These are phyloP conservation scores for Allophyes oxyacanthae DNA, from an alignment of 2,888 invertebrate species.

Conservation along the genomic window DNA sequence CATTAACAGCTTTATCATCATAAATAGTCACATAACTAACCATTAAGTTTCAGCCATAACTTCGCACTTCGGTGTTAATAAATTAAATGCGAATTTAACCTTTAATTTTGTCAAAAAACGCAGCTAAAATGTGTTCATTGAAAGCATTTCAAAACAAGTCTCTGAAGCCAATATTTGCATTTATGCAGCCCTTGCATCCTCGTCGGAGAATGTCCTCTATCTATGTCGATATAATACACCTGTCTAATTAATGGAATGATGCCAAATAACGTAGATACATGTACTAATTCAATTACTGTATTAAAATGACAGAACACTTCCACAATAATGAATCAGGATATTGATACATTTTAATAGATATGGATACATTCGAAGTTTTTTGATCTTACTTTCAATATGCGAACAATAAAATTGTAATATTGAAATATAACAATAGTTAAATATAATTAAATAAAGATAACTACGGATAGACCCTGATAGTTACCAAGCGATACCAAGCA, in stretches of 20 bases:
- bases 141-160: slow-evolving; percentile 33
- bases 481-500: no score
- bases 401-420: no score
- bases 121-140: slow-evolving; percentile 21
- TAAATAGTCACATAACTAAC: no score
- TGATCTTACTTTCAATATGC: slow-evolving; percentile 19
- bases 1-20: no score
- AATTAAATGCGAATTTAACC: no score
- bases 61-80: slow-evolving; percentile 1
- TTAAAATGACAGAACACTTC: slow-evolving; percentile 13
- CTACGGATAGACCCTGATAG: no score
- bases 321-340: slow-evolving; percentile 7
- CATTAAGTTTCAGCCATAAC: neutral
- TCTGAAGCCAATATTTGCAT: slow-evolving; percentile 41
- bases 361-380: slow-evolving; percentile 7
- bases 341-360: slow-evolving; percentile 21
- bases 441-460: no score
- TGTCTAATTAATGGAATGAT: slow-evolving; percentile 55
- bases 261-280: slow-evolving; percentile 52
- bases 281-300: slow-evolving; percentile 18
- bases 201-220: slow-evolving; percentile 34
- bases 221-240: slow-evolving; percentile 39
- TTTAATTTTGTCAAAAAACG: neutral
- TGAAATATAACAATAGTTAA: no score
- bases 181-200: slow-evolving; percentile 33